Base-by-base conservation (phyloP, 92 coral and sea anemone species). In the Epizoanthus ramosus region DNA sequence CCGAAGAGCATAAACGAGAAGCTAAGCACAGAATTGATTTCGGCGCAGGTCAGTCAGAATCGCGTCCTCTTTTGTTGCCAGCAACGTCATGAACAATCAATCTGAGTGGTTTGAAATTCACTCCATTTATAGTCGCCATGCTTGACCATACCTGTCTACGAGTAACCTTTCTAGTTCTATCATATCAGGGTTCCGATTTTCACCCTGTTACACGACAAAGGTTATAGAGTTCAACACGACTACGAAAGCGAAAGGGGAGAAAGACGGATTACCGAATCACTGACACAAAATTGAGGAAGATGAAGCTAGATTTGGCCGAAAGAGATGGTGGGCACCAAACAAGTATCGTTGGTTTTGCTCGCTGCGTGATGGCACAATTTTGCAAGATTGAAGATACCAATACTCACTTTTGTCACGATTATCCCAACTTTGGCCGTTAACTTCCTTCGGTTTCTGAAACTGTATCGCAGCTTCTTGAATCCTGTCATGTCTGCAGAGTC, bases 391-490 rank as follows among this genome's bases (percentile, higher is more conserved):
- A 65, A 65, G 17, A 39, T 22, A 37, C 15, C 31, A 7, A 70
- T 70, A 70, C 74, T 8, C 41, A 70, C 74, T 70, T 70, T 70
- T 8, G 74, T 39, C 56, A 70, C 43, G 53, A 70, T 5, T n/a
- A 25, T 70, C 28, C 74, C 74, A 43, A 70, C 74, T 70, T 70
- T 70, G 43, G 54, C 74, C 24, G 74, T 37, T 25, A 50, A 70
- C 15, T 70, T 70, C 28, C 18, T 70, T 39, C 74, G 31, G 53
- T 41, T 70, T 70, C 43, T 70, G 25, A 70, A 70, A 45, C 74
- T 70, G 31, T 70, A 25, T 22, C 74, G 74, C 43, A 70, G 28
- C 19, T 70, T 70, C 74, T 70, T 41, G 33, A 70, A 41, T 35
- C n/a, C 18, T 15, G 74, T 70, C 74, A 70, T 70, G 3, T 43